Evolutionary conservation across 2,113 vertebrate species (phyloP).

Genomic region (Erythrocercus mccallii): DNA sequence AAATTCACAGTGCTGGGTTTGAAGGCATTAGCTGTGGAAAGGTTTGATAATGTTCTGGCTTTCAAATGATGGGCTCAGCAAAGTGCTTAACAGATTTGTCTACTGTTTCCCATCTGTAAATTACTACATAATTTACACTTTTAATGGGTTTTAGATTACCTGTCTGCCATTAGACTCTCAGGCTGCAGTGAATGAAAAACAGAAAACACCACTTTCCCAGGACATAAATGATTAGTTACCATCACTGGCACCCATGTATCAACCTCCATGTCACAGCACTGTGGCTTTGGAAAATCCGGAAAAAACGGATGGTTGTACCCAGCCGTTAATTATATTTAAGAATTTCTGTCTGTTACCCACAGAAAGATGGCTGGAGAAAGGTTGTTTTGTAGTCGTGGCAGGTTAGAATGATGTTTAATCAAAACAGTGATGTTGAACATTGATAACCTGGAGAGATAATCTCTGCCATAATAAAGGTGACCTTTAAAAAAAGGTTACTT

Average conservation of each 20-base stretch:
- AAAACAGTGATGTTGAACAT: not conserved
- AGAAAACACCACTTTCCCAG: not conserved
- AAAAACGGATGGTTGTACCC: not conserved
- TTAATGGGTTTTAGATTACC: conserved; percentile 36
- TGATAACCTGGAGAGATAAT: conserved; percentile 44
- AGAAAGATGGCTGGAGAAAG: not conserved
- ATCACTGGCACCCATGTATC: not conserved
- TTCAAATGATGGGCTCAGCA: conserved; percentile 29
- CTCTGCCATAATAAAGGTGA: conserved; percentile 45
- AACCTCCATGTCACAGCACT: not conserved
- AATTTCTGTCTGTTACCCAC: not conserved
- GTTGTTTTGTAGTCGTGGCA: not conserved
- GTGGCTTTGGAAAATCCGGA: not conserved
- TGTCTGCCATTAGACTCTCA: conserved; percentile 7
- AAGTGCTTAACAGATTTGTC: conserved; percentile 44
- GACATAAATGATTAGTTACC: not conserved
- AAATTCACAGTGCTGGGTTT: conserved; percentile 8
- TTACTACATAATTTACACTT: conserved; percentile 37
- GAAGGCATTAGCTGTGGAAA: conserved; percentile 25
- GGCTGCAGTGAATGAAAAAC: conserved; percentile 9
- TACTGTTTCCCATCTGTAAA: conserved; percentile 30
- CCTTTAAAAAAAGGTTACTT: conserved; percentile 51
- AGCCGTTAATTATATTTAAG: not conserved
- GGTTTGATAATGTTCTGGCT: conserved; percentile 44
- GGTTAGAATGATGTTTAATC: not conserved